Conservation (phyloP, 2,888 invertebrate species). For the Sussaba pulchella region DNA sequence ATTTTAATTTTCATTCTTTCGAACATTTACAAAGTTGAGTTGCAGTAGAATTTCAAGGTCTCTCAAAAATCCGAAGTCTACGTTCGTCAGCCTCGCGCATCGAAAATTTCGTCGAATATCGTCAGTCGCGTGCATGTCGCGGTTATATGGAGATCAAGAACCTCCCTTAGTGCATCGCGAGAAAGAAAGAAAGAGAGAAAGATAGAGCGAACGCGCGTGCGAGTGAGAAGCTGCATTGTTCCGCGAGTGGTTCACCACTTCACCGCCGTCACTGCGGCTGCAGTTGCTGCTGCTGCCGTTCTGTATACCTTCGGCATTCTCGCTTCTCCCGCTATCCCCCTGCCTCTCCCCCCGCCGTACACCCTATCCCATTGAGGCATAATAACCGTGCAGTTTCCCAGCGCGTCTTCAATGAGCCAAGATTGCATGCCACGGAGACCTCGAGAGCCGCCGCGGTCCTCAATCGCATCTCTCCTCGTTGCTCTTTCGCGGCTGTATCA, state of each 20-base stretch:
- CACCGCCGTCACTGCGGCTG: background rate
- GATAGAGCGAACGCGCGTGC: too few relatives aligned
- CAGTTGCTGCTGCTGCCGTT: constrained; percentile 18
- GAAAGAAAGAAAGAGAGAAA: too few relatives aligned
- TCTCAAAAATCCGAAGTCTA: too few relatives aligned
- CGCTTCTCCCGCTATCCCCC: constrained; percentile 56
- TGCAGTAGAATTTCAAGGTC: too few relatives aligned
- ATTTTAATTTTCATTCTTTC: too few relatives aligned
- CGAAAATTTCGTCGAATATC: constrained; percentile 12
- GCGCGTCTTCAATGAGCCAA: constrained; percentile 83
- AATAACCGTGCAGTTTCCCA: constrained; percentile 84
- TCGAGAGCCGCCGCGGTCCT: constrained; percentile 77
- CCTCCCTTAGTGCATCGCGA: constrained; percentile 74
- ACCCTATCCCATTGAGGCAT: constrained; percentile 82
- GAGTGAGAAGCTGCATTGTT: constrained; percentile 16
- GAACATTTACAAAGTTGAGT: too few relatives aligned
- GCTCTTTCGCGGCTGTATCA: constrained; percentile 70
- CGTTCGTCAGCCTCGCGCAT: too few relatives aligned
- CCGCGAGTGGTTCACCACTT: background rate
- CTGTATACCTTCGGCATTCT: constrained; percentile 65
- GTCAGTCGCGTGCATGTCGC: constrained; percentile 66
- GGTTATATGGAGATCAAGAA: constrained; percentile 75
- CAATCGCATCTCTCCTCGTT: constrained; percentile 69
- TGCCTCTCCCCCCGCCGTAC: constrained; percentile 53
- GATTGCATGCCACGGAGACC: constrained; percentile 83